Percentiles rank a stretch among this genome's conserved stretches.
phyloP scores from a whole-genome alignment of 30 jellyfish, hydroid and myxozoan species.

The Rhopilema esculentum region DNA sequence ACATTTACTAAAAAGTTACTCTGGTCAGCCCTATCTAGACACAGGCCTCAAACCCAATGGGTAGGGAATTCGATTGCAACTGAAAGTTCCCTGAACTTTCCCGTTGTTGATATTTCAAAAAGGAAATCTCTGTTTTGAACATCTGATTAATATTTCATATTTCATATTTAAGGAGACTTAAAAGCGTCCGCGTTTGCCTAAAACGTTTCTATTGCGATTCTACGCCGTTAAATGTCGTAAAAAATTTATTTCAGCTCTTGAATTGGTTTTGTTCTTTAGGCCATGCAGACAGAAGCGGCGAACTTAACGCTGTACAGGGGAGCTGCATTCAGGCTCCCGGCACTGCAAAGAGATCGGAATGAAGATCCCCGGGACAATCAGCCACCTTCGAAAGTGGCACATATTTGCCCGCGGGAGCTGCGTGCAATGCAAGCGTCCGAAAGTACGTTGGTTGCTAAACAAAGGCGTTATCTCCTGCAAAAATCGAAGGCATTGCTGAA shows the following conservation, averaged over 20 bases:
- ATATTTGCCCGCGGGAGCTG: conserved; percentile 72
- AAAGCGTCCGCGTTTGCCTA: not conserved
- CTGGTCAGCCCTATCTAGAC: not conserved
- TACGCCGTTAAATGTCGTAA: not conserved
- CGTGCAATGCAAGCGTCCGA: conserved; percentile 66
- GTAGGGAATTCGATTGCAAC: not conserved
- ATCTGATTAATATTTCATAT: not conserved
- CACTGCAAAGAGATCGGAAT: conserved; percentile 27
- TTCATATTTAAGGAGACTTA: not conserved
- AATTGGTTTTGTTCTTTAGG: not conserved
- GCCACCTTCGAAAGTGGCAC: not conserved
- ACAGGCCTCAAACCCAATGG: not conserved
- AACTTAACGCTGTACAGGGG: conserved; percentile 1
- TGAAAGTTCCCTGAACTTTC: not conserved
- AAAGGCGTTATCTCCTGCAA: conserved; percentile 16
- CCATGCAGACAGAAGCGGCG: conserved; percentile 46
- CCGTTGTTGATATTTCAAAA: not conserved
- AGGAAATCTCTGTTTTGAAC: not conserved
- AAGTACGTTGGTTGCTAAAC: conserved; percentile 5
- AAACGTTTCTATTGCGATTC: not conserved
- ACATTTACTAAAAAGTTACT: not conserved
- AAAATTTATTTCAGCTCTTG: not conserved
- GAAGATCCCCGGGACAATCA: not conserved
- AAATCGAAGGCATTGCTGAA: conserved; percentile 28
- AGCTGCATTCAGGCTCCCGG: conserved; percentile 59